phyloP scores from a whole-genome alignment of 2,888 invertebrate species.

The Macrosoma leucophasiata region DNA sequence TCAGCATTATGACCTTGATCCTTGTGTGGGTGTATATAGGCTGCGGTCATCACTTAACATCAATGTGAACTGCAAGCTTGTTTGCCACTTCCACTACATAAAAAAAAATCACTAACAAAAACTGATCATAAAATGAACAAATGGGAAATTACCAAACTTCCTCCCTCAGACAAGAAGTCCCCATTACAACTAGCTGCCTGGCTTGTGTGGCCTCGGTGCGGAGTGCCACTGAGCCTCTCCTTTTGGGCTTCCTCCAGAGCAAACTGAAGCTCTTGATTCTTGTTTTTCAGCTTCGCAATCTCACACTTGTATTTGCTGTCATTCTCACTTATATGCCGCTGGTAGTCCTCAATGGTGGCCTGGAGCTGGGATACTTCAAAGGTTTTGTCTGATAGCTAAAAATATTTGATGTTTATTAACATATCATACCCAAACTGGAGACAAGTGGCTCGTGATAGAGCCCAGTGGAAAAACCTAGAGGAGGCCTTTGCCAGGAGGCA shows the following conservation, averaged over 20 bases:
- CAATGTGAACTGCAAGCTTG: too few species aligned
- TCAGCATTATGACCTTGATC: too few species aligned
- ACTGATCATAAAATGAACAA: too few species aligned
- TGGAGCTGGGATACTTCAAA: conserved; percentile 81
- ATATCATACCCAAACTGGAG: too few species aligned
- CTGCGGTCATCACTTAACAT: too few species aligned
- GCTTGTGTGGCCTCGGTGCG: conserved; percentile 51
- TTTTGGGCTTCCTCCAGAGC: conserved; percentile 56
- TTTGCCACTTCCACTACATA: too few species aligned
- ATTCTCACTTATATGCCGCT: conserved; percentile 78
- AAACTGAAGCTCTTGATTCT: conserved; percentile 69
- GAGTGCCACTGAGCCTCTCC: conserved; percentile 55
- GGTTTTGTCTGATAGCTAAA: conserved; percentile 84
- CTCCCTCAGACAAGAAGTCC: conserved; percentile 73
- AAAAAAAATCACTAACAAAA: too few species aligned
- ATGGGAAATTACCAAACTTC: conserved; percentile 79
- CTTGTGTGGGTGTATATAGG: too few species aligned
- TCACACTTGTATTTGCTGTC: conserved; percentile 77
- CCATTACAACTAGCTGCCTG: conserved; percentile 68
- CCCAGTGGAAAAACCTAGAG: too few species aligned
- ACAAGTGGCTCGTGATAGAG: too few species aligned
- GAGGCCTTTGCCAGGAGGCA: too few species aligned
- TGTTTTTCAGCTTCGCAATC: conserved; percentile 75
- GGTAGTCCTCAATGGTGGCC: conserved; percentile 80
- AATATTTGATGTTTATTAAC: conserved; percentile 3